A percentile compares a stretch with the other conserved stretches of the same genome.
Conservation (phyloP, 1,140 invertebrate species). For the Eurosta solidaginis region DNA sequence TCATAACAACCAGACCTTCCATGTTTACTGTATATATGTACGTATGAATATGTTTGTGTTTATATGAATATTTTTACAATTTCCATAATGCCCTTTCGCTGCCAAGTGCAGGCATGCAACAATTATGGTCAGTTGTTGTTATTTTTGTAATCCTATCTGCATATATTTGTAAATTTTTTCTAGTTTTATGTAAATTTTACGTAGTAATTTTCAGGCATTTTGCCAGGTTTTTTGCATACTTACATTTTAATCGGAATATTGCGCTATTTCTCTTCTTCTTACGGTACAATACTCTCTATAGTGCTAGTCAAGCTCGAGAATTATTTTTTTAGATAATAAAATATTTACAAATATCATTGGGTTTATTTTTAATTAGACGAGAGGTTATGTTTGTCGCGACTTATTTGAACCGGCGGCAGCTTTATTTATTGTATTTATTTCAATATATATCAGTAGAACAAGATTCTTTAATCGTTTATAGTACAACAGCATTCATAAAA, state of each 20-base stretch:
- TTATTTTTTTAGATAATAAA: background rate
- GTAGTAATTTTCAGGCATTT: conserved; percentile 8
- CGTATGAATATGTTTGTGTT: too few relatives aligned
- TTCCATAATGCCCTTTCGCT: background rate
- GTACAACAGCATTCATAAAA: too few relatives aligned
- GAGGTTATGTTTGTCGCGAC: background rate
- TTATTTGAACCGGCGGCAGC: background rate
- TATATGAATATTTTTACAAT: background rate
- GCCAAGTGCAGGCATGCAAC: background rate
- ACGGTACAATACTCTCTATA: background rate
- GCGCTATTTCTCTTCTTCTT: background rate
- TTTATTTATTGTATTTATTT: background rate
- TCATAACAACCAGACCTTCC: too few relatives aligned
- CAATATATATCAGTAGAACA: too few relatives aligned
- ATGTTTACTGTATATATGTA: background rate
- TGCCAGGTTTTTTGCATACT: background rate
- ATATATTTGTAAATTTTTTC: background rate
- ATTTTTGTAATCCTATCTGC: background rate
- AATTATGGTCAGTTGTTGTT: background rate
- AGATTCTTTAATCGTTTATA: too few relatives aligned
- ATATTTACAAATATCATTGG: background rate
- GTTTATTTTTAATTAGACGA: background rate
- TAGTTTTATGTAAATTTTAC: background rate
- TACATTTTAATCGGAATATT: background rate
- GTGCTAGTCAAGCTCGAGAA: background rate